Base-by-base conservation (phyloP, 2,888 invertebrate species). In the Notocelia uddmanniana region DNA sequence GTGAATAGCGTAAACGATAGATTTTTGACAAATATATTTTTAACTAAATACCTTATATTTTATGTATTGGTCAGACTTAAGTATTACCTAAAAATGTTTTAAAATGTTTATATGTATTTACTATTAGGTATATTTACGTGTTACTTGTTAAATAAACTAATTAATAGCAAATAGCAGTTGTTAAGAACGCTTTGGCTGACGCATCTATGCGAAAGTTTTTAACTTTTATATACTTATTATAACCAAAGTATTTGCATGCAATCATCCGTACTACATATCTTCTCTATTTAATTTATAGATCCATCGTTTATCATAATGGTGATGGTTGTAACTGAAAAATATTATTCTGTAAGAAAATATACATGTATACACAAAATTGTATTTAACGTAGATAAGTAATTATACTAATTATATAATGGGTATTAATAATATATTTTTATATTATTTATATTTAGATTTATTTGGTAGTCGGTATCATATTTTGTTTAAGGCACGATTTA, bases 301-400 rank as follows among this genome's bases (percentile, higher is more conserved):
- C 84, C 90, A 92, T 93, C 88, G 91, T 90, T 92, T 91, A 83
- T 84, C 91, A 90, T 89, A 81, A 93, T 92, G 94, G 93, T 93
- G 93, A 92, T 93, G 94, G 93, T 94, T 94, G 93, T 92, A 87
- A 83, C 74, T 41, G 23, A 54, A 34, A 71, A 31, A 76, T 76
- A 77, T 77, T 74, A 73, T 74, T 77, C 69, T 74, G 75, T 75
- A 75, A 64, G 68, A 55, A 37, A 62, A 68, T 74, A 52, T 59
- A 37, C 19, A 37, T 34, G 11, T 72, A 60, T 62, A 23, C 37
- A 72, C 62, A 55, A 13, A 55, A 50, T 37, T 19, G 26, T 68
- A 68, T 62, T 62, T 62, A 66, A 50, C 23, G 48, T 71, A 54
- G 71, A 66, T 67, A 67, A 67, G 71, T 67, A 60, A 54, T 48